Base-by-base conservation (phyloP, 2,797 vertebrate genomes). In the Protosalanx chinensis region DNA sequence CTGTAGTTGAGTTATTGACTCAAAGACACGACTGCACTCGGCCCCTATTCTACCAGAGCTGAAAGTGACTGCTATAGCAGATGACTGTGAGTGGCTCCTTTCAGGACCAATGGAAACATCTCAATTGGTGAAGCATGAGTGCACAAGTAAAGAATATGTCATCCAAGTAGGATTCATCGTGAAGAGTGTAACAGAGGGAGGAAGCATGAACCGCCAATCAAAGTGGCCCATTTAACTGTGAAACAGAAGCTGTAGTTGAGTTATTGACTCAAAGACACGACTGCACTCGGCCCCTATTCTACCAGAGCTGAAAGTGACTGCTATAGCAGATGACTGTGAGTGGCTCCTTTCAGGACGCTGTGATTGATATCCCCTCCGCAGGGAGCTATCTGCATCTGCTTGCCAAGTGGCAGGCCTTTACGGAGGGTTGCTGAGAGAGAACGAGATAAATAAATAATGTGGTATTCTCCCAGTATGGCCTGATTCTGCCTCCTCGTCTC, bases 321-420 rank as follows among this genome's bases (percentile, higher is more conserved):
- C 76, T 79, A 70, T 77, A 80, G 75, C 77, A 82, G 83, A 83
- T 74, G 80, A 88, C 76, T 77, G 51, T 35, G 67, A 82, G 60
- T 72, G 72, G 77, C 61, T 76, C 72, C 73, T 83, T 84, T 86
- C 80, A 85, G 23, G 23, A 73, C 81, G 61, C 53, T 70, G 74
- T 86, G 86, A 91, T 85, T 87, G 76, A 88, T 85, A 81, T 82
- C 81, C 60, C 53, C 76, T 82, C 75, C 53, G 41, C 10, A 56
- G 51, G 82, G 83, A 86, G 85, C 85, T 82, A 84, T 77, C 82
- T 67, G 7, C 71, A 23, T 60, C 75, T 79, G 18, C 60, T 64
- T 80, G 79, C 74, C 82, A 85, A 84, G 75, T 83, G 3, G 27
- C 57, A 35, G 53, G 67, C 81, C 77, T 78, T 78, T 83, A 76